Evolutionary conservation across 2,888 invertebrate genomes (phyloP).

Genomic region (Melangyna quadrimaculata): DNA sequence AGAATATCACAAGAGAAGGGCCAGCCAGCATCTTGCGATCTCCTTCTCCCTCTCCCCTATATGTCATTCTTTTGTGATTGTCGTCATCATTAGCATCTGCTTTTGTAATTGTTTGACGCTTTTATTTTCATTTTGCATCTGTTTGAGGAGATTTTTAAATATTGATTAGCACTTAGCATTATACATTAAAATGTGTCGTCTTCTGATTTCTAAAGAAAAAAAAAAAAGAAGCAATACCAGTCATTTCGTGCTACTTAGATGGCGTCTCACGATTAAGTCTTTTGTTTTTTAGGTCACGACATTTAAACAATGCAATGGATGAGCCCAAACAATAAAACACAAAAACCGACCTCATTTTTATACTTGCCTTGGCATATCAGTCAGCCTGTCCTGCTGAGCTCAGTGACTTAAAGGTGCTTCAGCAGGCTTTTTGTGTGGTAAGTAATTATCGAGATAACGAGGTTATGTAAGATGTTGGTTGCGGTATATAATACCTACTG

Average conservation of each 20-base stretch:
- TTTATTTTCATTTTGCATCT: slow-evolving; percentile 30
- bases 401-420: slow-evolving; percentile 34
- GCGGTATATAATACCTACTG: not conserved
- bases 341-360: slow-evolving; percentile 42
- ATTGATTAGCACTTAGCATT: slow-evolving; percentile 65
- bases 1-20: slow-evolving; percentile 16
- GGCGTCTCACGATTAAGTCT: slow-evolving; percentile 24
- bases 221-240: not conserved
- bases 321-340: not conserved
- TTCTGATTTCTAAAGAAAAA: slow-evolving; percentile 9
- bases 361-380: not conserved
- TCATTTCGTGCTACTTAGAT: slow-evolving; percentile 41
- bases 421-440: slow-evolving; percentile 4
- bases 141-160: slow-evolving; percentile 58
- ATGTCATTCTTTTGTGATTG: not conserved
- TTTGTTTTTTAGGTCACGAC: slow-evolving; percentile 60
- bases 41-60: not conserved
- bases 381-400: slow-evolving; percentile 15
- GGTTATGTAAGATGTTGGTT: slow-evolving; percentile 26
- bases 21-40: not conserved
- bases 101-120: slow-evolving; percentile 39
- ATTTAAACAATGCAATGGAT: slow-evolving; percentile 26
- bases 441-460: slow-evolving; percentile 14
- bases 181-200: slow-evolving; percentile 5
- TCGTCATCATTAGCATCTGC: not conserved